Conservation (phyloP, 2,797 vertebrate species). For the Macroramphosus scolopax region DNA sequence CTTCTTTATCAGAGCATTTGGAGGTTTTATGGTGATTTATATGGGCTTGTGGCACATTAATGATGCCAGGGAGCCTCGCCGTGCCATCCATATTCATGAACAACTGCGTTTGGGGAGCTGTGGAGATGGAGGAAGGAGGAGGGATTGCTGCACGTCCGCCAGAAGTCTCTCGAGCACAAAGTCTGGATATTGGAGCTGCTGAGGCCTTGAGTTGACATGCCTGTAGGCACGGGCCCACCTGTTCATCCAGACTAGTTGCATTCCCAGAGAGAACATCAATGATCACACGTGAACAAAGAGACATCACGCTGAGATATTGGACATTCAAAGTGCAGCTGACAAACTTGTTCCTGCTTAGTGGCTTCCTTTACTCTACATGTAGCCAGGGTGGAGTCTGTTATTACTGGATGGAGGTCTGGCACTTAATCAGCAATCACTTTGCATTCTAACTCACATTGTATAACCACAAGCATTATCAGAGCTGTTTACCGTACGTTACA, state of each 20-base stretch:
- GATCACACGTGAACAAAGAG: conserved; percentile 42
- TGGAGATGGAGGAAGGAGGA: conserved; percentile 53
- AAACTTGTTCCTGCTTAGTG: too few species aligned
- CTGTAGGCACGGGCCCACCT: conserved; percentile 66
- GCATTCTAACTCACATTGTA: conserved; percentile 1
- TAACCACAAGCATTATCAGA: neutral
- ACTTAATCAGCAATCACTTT: neutral
- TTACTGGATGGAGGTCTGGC: neutral
- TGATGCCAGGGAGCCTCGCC: conserved; percentile 76
- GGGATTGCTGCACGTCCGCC: conserved; percentile 53
- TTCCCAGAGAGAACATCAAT: conserved; percentile 50
- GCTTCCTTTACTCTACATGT: too few species aligned
- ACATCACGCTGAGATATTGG: conserved; percentile 10
- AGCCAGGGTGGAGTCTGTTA: too few species aligned
- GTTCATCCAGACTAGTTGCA: conserved; percentile 54
- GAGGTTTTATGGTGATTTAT: conserved; percentile 83
- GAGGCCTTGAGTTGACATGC: conserved; percentile 64
- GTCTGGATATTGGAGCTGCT: conserved; percentile 62
- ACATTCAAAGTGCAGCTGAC: neutral
- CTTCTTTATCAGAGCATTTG: conserved; percentile 76
- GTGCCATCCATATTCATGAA: conserved; percentile 85
- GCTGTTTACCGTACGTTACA: too few species aligned
- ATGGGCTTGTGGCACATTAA: conserved; percentile 79
- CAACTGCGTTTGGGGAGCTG: conserved; percentile 80
- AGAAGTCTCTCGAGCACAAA: conserved; percentile 72